Base-by-base conservation (phyloP, 2,113 vertebrate genomes). In the Catharus bicknelli region DNA sequence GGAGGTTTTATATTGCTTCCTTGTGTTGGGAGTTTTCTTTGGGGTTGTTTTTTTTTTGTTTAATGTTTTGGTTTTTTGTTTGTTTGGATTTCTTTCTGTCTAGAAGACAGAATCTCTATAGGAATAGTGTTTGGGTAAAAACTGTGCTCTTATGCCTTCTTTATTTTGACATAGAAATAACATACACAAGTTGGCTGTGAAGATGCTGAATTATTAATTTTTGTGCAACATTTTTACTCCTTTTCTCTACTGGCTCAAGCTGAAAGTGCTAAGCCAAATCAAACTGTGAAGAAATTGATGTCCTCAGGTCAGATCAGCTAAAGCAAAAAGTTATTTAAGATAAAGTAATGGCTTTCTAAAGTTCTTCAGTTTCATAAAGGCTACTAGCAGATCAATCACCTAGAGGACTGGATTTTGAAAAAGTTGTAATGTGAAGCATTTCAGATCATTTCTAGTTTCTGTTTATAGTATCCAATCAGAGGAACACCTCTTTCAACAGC, bases 111-210 rank as follows among this genome's bases (percentile, higher is more conserved):
- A 91, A 34, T 12, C 9, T 66, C 22, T 58, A 11, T 4, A 47
- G 4, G 50, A 53, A 63, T 50, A 38, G 5, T 5, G 22, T 84
- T 48, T 2, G 16, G 9, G 5, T 53, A n/a, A 74, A 94, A 86
- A 19, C 4, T 50, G 4, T 75, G 12, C 12, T 66, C 8, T 66
- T 13, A 16, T 30, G 32, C 11, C 70, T 58, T 20, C 10, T 48
- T 86, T 62, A 30, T 85, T 93, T 63, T 67, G 18, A 58, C 11
- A 32, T 2, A 63, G 48, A 78, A 83, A 64, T 77, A 68, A 48
- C 4, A 1, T 42, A 45, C 6, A 29, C 0, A 0, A 53, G 4
- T 34, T 88, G n/a, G 5, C 16, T 61, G 38, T 51, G 21, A 86
- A 73, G 21, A 43, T 6, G 13, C 23, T 36, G 55, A 70, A 62